phyloP scores from a whole-genome alignment of 2,797 vertebrate species.

The Cyclopterus lumpus region DNA sequence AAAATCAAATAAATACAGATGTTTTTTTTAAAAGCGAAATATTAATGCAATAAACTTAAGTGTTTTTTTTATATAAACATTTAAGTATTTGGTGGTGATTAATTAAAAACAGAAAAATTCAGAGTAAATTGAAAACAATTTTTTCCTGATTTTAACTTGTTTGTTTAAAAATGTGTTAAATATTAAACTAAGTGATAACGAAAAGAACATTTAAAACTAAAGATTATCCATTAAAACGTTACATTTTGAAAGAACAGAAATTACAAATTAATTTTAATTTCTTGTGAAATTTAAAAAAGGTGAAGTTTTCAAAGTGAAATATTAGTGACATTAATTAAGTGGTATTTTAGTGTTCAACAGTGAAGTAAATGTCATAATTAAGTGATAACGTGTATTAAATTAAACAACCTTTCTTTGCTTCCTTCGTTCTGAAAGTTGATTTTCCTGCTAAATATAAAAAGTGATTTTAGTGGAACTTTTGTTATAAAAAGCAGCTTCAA shows the following conservation, averaged over 20 bases:
- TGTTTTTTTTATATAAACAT: too few relatives aligned
- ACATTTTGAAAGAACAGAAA: too few relatives aligned
- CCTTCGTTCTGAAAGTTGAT: background rate
- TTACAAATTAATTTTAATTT: background rate
- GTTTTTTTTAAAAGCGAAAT: background rate
- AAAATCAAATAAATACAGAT: background rate
- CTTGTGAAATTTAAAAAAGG: too few relatives aligned
- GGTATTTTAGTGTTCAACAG: background rate
- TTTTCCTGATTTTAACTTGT: too few relatives aligned
- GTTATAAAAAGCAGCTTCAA: background rate
- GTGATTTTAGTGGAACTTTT: background rate
- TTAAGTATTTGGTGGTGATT: too few relatives aligned
- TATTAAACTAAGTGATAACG: too few relatives aligned
- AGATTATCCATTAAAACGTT: too few relatives aligned
- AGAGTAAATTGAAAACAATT: too few relatives aligned
- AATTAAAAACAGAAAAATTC: background rate
- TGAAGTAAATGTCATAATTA: too few relatives aligned
- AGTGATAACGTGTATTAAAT: background rate
- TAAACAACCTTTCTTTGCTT: background rate
- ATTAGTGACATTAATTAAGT: background rate
- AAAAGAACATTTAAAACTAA: too few relatives aligned
- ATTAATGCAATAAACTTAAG: background rate
- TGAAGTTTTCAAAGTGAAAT: background rate
- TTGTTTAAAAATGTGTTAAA: too few relatives aligned
- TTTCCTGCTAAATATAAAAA: conserved; percentile 9